Evolutionary conservation across 2,797 vertebrate genomes (phyloP).

Genomic region (Schizopygopsis pylzovi): DNA sequence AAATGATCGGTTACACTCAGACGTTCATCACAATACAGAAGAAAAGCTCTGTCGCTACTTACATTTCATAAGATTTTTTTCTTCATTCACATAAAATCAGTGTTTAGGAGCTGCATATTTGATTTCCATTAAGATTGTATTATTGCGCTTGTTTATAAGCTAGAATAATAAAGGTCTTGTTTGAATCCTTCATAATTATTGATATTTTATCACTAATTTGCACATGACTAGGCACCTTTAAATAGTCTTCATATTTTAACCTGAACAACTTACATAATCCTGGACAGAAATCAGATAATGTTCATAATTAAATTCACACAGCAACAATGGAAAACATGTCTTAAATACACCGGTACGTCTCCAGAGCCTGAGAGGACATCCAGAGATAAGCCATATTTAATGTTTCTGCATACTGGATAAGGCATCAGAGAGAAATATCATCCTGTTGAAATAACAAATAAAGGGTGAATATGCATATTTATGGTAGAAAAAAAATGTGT

Average conservation of each 20-base stretch:
- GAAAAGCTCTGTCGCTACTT: neutral
- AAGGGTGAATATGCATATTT: constrained; percentile 8
- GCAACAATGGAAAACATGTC: neutral
- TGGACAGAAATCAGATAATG: neutral
- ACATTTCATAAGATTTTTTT: neutral
- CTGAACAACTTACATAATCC: neutral
- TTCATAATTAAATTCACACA: constrained; percentile 21
- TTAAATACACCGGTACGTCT: neutral
- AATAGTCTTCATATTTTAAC: neutral
- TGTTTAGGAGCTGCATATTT: neutral
- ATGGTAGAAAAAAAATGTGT: neutral
- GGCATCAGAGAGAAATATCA: constrained; percentile 23
- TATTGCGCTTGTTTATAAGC: neutral
- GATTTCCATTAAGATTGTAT: neutral
- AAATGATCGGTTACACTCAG: neutral
- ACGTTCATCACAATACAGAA: neutral
- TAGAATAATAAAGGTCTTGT: constrained; percentile 8
- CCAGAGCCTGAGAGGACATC: constrained; percentile 31
- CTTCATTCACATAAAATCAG: neutral
- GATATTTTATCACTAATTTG: neutral
- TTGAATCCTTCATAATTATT: constrained; percentile 14
- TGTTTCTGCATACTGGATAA: constrained; percentile 27
- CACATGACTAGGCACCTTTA: neutral
- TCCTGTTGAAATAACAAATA: constrained; percentile 42
- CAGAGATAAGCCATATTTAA: constrained; percentile 26